A percentile compares a stretch with the other conserved stretches of the same genome.
Evolutionary conservation across 2,888 invertebrate species (phyloP).

Genomic region (Sphaeridia pumilis): DNA sequence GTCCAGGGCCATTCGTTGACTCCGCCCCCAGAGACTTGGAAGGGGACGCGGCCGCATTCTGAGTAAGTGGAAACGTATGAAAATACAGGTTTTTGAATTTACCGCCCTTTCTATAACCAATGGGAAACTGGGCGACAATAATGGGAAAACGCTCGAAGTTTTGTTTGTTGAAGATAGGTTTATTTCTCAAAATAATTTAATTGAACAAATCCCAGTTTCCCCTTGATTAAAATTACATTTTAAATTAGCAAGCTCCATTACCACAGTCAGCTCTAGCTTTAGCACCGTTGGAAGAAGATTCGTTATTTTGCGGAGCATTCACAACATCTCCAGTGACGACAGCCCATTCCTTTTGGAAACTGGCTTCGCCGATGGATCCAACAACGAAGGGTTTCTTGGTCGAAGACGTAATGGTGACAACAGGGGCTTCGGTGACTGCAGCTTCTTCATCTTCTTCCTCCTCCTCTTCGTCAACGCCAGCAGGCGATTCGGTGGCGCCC

Average conservation of each 20-base stretch:
- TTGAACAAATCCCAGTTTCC: background rate
- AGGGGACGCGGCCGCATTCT: conserved; percentile 32
- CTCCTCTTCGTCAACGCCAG: conserved; percentile 1
- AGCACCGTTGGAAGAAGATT: background rate
- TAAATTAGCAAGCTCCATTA: background rate
- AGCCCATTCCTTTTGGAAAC: conserved; percentile 8
- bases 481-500: background rate
- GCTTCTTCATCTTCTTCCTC: background rate
- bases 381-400: background rate
- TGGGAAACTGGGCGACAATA: background rate
- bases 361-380: background rate
- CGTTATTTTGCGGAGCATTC: too few relatives aligned
- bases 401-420: background rate
- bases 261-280: conserved; percentile 5
- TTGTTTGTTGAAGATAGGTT: too few relatives aligned
- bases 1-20: conserved; percentile 33
- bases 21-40: conserved; percentile 24
- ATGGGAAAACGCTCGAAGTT: too few relatives aligned
- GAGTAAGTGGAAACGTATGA: background rate
- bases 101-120: background rate
- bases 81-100: background rate
- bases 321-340: conserved; percentile 7
- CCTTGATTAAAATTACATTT: too few relatives aligned
- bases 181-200: background rate
- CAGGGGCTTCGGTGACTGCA: background rate